phyloP scores from a whole-genome alignment of 2,113 vertebrate species.

The Chloropsis cyanopogon region DNA sequence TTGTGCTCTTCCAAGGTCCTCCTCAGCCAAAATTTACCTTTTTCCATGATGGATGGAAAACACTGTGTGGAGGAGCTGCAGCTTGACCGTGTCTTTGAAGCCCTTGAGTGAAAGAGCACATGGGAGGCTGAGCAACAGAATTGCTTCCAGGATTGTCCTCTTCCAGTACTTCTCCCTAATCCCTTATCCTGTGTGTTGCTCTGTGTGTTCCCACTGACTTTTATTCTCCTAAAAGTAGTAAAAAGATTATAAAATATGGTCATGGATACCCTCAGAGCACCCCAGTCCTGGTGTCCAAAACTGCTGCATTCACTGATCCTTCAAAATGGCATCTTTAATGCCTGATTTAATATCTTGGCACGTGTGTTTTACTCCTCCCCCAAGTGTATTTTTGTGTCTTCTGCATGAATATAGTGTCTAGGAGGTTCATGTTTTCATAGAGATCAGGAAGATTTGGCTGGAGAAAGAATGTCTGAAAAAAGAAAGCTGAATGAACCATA shows the following conservation, averaged over 20 bases:
- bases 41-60: neutral
- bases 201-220: neutral
- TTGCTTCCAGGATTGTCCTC: neutral
- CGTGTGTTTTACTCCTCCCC: neutral
- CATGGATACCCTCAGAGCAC: neutral
- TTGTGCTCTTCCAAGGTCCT: neutral
- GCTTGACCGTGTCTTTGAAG: neutral
- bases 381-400: neutral
- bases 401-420: neutral
- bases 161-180: neutral
- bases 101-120: neutral
- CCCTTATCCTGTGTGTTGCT: neutral
- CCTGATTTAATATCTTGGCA: neutral
- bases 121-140: neutral
- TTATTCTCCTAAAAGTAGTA: neutral
- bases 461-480: neutral
- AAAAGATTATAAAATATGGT: neutral
- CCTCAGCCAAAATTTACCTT: neutral
- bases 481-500: neutral
- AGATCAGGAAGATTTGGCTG: neutral
- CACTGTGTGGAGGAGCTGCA: rapidly evolving
- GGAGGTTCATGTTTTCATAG: neutral
- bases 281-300: neutral
- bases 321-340: neutral
- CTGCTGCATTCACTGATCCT: neutral